Percentiles rank a stretch among this genome's conserved stretches.
Evolutionary conservation across 2,113 vertebrate species (phyloP).

Genomic region (Oplegnathus fasciatus): DNA sequence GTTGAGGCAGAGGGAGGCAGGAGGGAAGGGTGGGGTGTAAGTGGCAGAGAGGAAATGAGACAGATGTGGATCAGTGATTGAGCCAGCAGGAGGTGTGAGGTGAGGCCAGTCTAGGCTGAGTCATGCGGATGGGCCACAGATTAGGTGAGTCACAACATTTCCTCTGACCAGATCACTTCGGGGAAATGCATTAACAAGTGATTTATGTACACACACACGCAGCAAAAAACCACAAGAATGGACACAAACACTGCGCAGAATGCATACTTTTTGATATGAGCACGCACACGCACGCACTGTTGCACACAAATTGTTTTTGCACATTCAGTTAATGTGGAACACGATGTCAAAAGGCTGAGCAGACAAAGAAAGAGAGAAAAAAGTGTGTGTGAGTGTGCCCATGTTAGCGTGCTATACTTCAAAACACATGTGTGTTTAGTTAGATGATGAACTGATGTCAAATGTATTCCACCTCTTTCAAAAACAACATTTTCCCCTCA

Average conservation of each 20-base stretch:
- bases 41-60: constrained; percentile 71
- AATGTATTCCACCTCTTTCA: constrained; percentile 54
- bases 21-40: constrained; percentile 22
- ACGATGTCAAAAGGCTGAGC: constrained; percentile 44
- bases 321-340: constrained; percentile 42
- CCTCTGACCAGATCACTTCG: constrained; percentile 79
- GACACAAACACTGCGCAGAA: constrained; percentile 29
- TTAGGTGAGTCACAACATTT: constrained; percentile 83
- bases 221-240: constrained; percentile 39
- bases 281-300: constrained; percentile 37
- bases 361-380: constrained; percentile 22
- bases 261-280: constrained; percentile 30
- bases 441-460: constrained; percentile 64
- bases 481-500: constrained; percentile 60
- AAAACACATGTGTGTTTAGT: constrained; percentile 68
- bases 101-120: constrained; percentile 77
- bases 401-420: neutral
- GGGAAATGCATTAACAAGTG: constrained; percentile 77
- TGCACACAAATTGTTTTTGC: constrained; percentile 47
- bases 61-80: constrained; percentile 81
- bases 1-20: neutral
- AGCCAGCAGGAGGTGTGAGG: constrained; percentile 78
- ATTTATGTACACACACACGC: constrained; percentile 64
- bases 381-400: neutral
- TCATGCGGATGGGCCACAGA: constrained; percentile 78